Evolutionary conservation across 2,113 vertebrate species (phyloP), one percentile per base, ranked within the genome.

Genomic region (Poicephalus meyeri): DNA sequence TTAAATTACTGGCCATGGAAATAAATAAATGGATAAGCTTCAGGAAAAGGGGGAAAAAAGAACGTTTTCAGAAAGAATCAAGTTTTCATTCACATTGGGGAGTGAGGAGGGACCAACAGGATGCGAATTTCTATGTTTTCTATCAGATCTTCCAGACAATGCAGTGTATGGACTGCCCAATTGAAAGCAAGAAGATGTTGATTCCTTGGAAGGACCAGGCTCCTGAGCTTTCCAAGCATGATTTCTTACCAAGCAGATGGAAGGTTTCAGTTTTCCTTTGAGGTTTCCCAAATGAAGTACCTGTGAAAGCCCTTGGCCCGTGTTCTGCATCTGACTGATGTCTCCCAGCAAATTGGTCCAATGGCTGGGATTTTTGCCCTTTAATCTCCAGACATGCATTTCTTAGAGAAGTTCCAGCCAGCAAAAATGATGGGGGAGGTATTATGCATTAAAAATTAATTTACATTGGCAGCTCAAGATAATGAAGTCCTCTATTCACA

Each of bases 391-490:
- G 41, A 60, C 39, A 66, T 53, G 53, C 49, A 73, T 58, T 91
- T 46, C 90, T 94, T 86, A 83, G 78, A 71, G 83, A 94, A 90
- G 16, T 80, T 84, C 60, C 69, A 84, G 73, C 55, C 71, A 86
- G 79, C 2, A 81, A 46, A 88, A 73, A n/a, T 55, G 69, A 77
- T 37, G 24, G 79, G 46, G 76, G 37, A 93, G 55, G 58, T 79
- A 64, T 68, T 91, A 78, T 0, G 7, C 76, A 68, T 93, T 88
- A 91, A 94, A 93, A 93, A 91, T 74, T 80, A 89, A 86, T 93
- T 90, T 68, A 37, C 24, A 24, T 47, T 94, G 82, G 65, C 88
- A 96, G 64, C 37, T 65, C 41, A 7, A 77, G 56, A 33, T 86
- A 88, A 95, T 88, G 65, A 92, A 91, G 63, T 61, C 53, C 16